Percentiles rank a stretch among this genome's conserved stretches.
Evolutionary conservation across 2,113 vertebrate species (phyloP).

Genomic region (Onychostoma macrolepis): DNA sequence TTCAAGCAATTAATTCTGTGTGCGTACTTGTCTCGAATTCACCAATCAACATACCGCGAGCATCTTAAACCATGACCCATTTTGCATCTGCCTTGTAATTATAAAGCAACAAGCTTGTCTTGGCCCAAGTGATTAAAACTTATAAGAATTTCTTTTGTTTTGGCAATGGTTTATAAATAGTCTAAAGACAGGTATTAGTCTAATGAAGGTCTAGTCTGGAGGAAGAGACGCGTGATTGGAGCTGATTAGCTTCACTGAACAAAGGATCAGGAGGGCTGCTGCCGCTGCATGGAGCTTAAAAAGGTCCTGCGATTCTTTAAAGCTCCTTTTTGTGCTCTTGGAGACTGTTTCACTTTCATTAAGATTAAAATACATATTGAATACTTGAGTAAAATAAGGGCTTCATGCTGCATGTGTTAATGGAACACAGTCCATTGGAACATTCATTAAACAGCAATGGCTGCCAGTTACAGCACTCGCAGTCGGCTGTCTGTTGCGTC

Average conservation of each 20-base stretch:
- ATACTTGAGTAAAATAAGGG: background rate
- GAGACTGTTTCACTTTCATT: conserved; percentile 3
- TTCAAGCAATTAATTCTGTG: background rate
- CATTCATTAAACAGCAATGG: background rate
- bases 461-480: background rate
- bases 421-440: background rate
- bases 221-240: conserved; percentile 16
- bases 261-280: background rate
- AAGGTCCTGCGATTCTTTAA: background rate
- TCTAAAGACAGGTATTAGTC: conserved; percentile 34
- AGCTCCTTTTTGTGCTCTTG: background rate
- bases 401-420: background rate
- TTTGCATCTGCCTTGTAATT: conserved; percentile 17
- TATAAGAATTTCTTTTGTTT: conserved; percentile 5
- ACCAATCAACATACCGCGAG: background rate
- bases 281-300: background rate
- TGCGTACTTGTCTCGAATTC: background rate
- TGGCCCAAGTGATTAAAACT: background rate
- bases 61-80: background rate
- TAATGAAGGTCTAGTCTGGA: background rate
- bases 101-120: conserved; percentile 15
- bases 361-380: conserved; percentile 4
- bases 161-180: background rate
- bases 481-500: too few relatives aligned
- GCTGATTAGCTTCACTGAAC: conserved; percentile 18